Conservation (phyloP, 1,140 invertebrate species). For the Conopomorpha cramerella region DNA sequence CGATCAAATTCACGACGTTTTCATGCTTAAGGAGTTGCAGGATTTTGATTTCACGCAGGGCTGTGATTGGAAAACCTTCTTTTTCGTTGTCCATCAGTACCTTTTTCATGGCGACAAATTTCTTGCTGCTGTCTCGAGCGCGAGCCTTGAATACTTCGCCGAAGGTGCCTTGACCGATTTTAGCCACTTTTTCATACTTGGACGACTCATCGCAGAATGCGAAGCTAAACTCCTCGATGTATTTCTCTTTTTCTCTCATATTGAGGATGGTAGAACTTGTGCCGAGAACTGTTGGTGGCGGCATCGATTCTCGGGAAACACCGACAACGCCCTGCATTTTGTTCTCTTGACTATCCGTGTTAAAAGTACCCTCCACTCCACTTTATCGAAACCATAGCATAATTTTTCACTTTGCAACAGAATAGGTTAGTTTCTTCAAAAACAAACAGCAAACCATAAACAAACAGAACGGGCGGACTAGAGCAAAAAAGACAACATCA, state of each 20-base stretch:
- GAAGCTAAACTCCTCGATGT: conserved; percentile 89
- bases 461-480: no score
- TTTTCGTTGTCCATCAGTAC: no score
- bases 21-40: conserved; percentile 90
- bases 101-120: conserved; percentile 93
- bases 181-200: conserved; percentile 95
- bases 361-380: no score
- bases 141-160: conserved; percentile 98
- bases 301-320: conserved; percentile 47
- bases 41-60: conserved; percentile 95
- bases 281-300: conserved; percentile 30
- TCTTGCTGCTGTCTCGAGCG: conserved; percentile 83
- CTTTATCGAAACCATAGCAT: no score
- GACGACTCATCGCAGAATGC: conserved; percentile 89
- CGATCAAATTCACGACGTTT: no score
- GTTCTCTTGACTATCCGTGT: conserved; percentile 27
- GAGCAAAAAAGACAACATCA: no score
- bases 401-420: no score
- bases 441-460: no score
- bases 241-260: conserved; percentile 79
- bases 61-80: no score
- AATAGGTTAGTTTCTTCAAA: no score
- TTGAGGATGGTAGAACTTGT: conserved; percentile 50
- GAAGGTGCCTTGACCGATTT: no score
- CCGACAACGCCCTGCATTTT: conserved; percentile 50